A percentile compares a stretch with the other conserved stretches of the same genome.
Evolutionary conservation across 2,888 invertebrate species (phyloP).

Genomic region (Agonopterix subpropinquella): DNA sequence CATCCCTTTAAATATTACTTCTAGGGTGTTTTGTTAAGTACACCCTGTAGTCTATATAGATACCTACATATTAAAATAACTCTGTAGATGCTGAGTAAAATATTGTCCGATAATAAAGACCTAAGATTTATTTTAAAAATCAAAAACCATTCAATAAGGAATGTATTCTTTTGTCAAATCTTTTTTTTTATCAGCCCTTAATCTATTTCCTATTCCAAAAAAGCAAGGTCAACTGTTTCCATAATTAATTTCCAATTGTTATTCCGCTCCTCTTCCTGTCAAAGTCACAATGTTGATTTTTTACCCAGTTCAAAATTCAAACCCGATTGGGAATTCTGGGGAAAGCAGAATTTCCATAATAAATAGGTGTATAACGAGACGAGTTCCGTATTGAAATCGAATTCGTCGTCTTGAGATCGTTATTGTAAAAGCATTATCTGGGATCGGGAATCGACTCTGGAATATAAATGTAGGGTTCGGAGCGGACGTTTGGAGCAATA

Average conservation of each 20-base stretch:
- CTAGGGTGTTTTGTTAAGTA: too few relatives aligned
- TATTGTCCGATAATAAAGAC: too few relatives aligned
- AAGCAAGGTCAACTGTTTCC: conserved; percentile 13
- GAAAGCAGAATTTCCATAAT: conserved; percentile 36
- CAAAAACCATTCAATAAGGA: too few relatives aligned
- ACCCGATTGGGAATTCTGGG: conserved; percentile 17
- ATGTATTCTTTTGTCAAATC: too few relatives aligned
- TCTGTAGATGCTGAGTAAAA: too few relatives aligned
- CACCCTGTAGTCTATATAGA: too few relatives aligned
- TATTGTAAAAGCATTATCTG: conserved; percentile 70
- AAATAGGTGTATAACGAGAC: conserved; percentile 31
- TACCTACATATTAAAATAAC: too few relatives aligned
- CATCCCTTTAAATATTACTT: too few relatives aligned
- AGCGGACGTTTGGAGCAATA: conserved; percentile 53
- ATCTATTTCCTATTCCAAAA: background rate
- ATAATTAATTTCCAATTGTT: conserved; percentile 12
- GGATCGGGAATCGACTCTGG: conserved; percentile 47
- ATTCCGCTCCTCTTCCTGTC: background rate
- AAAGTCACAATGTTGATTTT: background rate
- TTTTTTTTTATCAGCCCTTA: too few relatives aligned
- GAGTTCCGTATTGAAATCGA: conserved; percentile 48
- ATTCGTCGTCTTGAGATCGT: conserved; percentile 56
- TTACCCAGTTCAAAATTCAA: conserved; percentile 26
- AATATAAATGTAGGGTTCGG: conserved; percentile 61
- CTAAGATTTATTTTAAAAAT: too few relatives aligned